Base-by-base conservation (phyloP, 2,113 vertebrate genomes). In the Hypocryptadius cinnamomeus region DNA sequence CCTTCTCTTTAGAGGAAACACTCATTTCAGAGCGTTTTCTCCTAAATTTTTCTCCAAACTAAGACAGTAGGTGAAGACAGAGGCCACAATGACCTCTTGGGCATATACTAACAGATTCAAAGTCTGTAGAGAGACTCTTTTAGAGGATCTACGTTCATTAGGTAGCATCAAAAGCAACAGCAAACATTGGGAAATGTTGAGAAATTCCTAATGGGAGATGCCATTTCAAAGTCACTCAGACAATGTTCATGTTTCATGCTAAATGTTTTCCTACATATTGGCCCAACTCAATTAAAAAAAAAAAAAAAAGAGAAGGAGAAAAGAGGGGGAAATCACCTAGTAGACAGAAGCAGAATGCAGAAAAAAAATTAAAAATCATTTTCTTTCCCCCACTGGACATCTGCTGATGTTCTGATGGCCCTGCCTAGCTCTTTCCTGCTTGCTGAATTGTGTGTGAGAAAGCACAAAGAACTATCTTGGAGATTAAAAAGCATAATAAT, bases 21-120 rank as follows among this genome's bases (percentile, higher is more conserved):
- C 31, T 56, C 2, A 27, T 72, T 56, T 54, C 70, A 42, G 31
- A n/a, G 70, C 2, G 0, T 56, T 56, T 73, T 22, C 40, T 44
- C 24, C 53, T 57, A 45, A 44, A 57, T 57, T 57, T 45, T 10
- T 57, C 18, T 73, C 14, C n/a, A 61, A 33, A 40, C 35, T 25
- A 23, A 63, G 35, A 63, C 23, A 77, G 13, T 76, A 90, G 85
- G 81, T 86, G 61, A 94, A 88, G 70, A 86, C 76, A 90, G 85
- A 94, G 90, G 85, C 66, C 85, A 77, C 88, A 74, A 89, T 44
- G 13, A 19, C 57, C 77, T 71, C 30, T 40, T 13, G 48, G 45
- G 28, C 39, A 53, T 7, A 0, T 68, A 74, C 65, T 87, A 78
- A 94, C 95, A 96, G 96, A 96, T 94, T 92, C 44, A 79, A 78